These are phyloP conservation scores for Drosophila nigromelanica DNA, from an alignment of 1,140 invertebrate genomes.

Conservation along the genomic window DNA sequence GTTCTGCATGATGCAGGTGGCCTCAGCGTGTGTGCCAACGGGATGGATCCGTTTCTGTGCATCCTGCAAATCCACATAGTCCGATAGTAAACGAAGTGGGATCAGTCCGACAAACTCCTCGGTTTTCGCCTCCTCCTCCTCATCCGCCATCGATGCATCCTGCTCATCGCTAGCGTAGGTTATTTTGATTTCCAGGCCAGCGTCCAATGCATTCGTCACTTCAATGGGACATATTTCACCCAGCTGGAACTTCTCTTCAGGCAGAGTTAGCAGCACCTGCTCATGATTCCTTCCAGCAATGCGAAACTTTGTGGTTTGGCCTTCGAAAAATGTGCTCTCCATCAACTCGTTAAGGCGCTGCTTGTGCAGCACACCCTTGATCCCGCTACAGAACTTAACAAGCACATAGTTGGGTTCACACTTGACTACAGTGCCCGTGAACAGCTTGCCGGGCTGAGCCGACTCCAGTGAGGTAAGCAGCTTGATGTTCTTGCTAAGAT, in stretches of 20 bases:
- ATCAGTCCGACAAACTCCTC: conserved; percentile 76
- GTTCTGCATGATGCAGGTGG: conserved; percentile 69
- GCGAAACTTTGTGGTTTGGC: conserved; percentile 85
- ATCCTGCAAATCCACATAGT: conserved; percentile 59
- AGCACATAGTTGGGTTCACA: conserved; percentile 84
- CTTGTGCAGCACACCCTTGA: conserved; percentile 86
- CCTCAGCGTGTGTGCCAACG: conserved; percentile 37
- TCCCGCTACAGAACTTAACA: conserved; percentile 86
- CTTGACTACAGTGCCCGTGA: conserved; percentile 86
- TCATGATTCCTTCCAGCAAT: conserved; percentile 55
- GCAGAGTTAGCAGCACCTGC: conserved; percentile 61
- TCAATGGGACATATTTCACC: conserved; percentile 77
- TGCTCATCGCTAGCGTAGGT: conserved; percentile 52
- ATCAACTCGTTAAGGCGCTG: conserved; percentile 85
- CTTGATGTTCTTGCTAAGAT: conserved; percentile 85
- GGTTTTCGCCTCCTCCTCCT: conserved; percentile 10
- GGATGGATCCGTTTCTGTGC: conserved; percentile 58
- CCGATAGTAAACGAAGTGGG: conserved; percentile 71
- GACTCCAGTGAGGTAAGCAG: conserved; percentile 84
- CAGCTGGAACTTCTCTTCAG: conserved; percentile 69
- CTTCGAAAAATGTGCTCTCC: conserved; percentile 85
- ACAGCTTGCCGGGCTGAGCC: conserved; percentile 84
- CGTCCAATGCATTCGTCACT: conserved; percentile 67
- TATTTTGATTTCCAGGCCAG: conserved; percentile 82
- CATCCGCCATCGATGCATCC: conserved; percentile 5